phyloP scores from a whole-genome alignment of 2,888 invertebrate genomes.

The Trichopria drosophilae region DNA sequence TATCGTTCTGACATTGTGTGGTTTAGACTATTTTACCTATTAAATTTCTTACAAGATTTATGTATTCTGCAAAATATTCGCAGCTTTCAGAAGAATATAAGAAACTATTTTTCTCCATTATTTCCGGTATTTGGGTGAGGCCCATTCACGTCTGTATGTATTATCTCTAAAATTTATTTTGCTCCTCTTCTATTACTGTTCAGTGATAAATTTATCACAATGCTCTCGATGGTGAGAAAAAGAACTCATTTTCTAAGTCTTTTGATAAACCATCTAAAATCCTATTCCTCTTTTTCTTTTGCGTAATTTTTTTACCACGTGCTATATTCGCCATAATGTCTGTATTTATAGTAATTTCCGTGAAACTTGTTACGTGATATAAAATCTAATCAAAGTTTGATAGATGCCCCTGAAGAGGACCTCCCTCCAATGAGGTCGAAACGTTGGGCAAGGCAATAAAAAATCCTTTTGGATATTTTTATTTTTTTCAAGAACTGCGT shows the following conservation, averaged over 20 bases:
- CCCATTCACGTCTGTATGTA: slow-evolving; percentile 23
- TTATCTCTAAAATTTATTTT: slow-evolving; percentile 9
- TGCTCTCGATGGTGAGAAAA: slow-evolving; percentile 27
- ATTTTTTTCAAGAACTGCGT: slow-evolving; percentile 21
- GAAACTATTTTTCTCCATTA: slow-evolving; percentile 33
- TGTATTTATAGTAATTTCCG: background rate
- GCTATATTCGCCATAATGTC: slow-evolving; percentile 2
- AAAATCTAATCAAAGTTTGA: slow-evolving; percentile 12
- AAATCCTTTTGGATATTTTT: no score
- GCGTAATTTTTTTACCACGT: no score
- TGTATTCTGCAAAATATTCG: slow-evolving; percentile 23
- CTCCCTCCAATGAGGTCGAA: no score
- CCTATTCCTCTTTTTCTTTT: slow-evolving; percentile 36
- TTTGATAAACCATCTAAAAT: slow-evolving; percentile 21
- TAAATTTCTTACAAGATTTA: slow-evolving; percentile 20
- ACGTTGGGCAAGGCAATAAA: no score
- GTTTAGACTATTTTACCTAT: slow-evolving; percentile 10
- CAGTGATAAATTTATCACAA: slow-evolving; percentile 29
- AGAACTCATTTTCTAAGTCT: slow-evolving; percentile 8
- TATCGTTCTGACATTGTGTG: slow-evolving; percentile 13
- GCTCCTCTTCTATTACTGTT: no score
- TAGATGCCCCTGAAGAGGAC: no score
- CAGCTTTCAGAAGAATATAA: slow-evolving; percentile 27
- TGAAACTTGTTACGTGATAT: slow-evolving; percentile 24
- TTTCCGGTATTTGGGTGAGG: slow-evolving; percentile 19